phyloP scores from a whole-genome alignment of 2,113 vertebrate species.

The Paradisaea rubra region DNA sequence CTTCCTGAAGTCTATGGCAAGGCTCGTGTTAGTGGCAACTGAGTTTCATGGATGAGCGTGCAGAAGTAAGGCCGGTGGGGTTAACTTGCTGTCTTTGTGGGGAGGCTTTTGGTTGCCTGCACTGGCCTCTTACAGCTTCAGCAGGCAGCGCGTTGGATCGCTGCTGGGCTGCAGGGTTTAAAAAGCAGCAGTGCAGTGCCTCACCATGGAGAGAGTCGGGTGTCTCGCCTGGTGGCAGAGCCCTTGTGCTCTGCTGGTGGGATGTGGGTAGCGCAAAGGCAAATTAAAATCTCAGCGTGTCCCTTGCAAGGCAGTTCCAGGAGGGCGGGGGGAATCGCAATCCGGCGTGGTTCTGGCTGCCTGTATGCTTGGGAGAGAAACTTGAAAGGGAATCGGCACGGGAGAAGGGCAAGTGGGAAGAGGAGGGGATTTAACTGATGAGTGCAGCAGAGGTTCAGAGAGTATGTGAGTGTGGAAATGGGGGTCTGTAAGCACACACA shows the following conservation, averaged over 20 bases:
- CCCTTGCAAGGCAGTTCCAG: background rate
- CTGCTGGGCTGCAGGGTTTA: background rate
- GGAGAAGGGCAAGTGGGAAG: background rate
- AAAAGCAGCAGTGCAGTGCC: background rate
- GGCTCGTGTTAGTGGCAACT: accelerated
- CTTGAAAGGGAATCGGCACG: background rate
- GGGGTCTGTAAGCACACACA: background rate
- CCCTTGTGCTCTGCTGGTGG: accelerated
- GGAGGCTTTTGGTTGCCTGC: background rate
- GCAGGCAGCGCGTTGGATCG: accelerated
- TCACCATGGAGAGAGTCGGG: background rate
- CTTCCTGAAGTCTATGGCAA: accelerated
- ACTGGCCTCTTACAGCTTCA: accelerated
- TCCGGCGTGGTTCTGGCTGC: accelerated
- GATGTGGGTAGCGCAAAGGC: accelerated
- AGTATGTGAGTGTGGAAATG: too few relatives aligned
- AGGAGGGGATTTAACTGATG: background rate
- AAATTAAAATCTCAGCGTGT: accelerated
- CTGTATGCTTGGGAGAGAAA: background rate
- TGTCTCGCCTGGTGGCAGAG: accelerated
- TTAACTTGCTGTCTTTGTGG: too few relatives aligned
- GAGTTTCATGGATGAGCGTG: background rate
- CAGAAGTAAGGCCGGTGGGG: background rate
- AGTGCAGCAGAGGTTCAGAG: background rate
- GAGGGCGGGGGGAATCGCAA: background rate